phyloP scores from a whole-genome alignment of 2,888 invertebrate species.

The Heliconius erato region DNA sequence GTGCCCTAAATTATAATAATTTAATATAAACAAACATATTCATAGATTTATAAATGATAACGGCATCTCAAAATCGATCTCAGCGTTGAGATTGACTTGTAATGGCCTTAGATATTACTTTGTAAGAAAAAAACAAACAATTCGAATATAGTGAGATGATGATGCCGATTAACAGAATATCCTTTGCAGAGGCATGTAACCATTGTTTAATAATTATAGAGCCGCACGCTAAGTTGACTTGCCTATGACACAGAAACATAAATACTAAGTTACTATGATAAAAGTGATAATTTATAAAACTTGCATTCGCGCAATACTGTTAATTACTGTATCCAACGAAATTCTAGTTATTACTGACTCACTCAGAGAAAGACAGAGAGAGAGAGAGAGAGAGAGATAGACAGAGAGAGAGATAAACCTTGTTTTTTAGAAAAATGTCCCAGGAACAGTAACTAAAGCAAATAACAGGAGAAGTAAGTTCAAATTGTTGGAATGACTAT shows the following conservation, averaged over 20 bases:
- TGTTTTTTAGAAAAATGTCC: neutral
- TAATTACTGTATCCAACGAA: neutral
- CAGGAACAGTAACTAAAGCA: neutral
- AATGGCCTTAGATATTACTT: neutral
- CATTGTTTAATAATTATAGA: constrained; percentile 8
- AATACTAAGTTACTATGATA: neutral
- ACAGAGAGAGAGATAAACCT: too few species aligned
- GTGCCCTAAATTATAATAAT: too few species aligned
- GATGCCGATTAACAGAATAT: neutral
- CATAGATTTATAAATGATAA: too few species aligned
- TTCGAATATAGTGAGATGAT: neutral
- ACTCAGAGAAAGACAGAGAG: too few species aligned
- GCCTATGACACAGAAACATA: neutral
- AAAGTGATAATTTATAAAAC: neutral
- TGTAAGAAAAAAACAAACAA: neutral
- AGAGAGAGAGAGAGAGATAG: too few species aligned
- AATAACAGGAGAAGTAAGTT: too few species aligned
- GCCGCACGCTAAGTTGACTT: constrained; percentile 2
- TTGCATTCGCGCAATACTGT: neutral
- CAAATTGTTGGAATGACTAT: too few species aligned
- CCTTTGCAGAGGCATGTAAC: neutral
- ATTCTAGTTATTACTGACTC: too few species aligned
- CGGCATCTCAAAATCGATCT: too few species aligned
- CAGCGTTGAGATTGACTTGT: too few species aligned
- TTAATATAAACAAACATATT: too few species aligned